Evolutionary conservation across 1,140 invertebrate species (phyloP).

Genomic region (Drosophila aff.): DNA sequence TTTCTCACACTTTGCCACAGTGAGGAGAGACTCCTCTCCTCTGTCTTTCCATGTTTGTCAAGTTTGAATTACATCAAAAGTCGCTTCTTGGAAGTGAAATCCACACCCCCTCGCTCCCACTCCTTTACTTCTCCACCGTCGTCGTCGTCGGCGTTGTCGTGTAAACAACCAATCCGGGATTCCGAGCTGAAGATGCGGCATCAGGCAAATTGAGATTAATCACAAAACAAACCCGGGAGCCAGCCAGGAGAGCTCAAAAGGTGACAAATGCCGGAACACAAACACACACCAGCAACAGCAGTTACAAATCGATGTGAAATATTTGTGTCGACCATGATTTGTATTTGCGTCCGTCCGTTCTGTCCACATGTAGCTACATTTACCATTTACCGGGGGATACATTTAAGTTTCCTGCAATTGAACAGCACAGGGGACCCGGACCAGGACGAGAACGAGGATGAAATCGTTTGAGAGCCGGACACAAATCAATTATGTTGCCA

Average conservation of each 20-base stretch:
- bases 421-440: constrained; percentile 35
- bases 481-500: constrained; percentile 77
- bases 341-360: constrained; percentile 55
- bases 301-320: constrained; percentile 51
- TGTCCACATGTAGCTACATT: not conserved
- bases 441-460: not conserved
- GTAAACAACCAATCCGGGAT: constrained; percentile 23
- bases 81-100: constrained; percentile 14
- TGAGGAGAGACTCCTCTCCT: not conserved
- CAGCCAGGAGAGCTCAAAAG: constrained; percentile 58
- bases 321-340: constrained; percentile 71
- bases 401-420: constrained; percentile 77
- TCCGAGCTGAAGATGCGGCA: constrained; percentile 50
- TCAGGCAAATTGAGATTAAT: constrained; percentile 75
- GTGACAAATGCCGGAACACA: constrained; percentile 66
- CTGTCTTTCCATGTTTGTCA: not conserved
- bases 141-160: constrained; percentile 2
- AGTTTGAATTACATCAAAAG: constrained; percentile 40
- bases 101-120: not conserved
- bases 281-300: constrained; percentile 6
- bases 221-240: constrained; percentile 54
- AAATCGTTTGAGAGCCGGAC: constrained; percentile 64
- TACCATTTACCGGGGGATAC: constrained; percentile 34
- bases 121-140: not conserved
- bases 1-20: not conserved